Conservation (phyloP, 2,797 vertebrate genomes). For the Benthosema pterotum region DNA sequence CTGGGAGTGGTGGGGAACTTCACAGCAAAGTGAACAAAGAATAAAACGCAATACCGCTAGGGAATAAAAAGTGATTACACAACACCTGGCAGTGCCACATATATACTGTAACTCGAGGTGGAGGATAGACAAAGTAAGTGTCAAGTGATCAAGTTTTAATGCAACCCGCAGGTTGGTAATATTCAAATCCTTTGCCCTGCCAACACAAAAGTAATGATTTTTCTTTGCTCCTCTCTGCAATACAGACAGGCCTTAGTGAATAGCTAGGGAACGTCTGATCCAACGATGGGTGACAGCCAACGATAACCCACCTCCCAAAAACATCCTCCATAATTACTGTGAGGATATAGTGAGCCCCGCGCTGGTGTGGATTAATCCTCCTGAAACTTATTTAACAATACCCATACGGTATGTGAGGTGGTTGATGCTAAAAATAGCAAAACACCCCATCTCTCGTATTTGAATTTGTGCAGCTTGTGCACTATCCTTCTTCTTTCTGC, state of each 20-base stretch:
- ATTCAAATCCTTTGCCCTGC: slow-evolving; percentile 64
- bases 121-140: slow-evolving; percentile 6
- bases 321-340: slow-evolving; percentile 66
- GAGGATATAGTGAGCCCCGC: slow-evolving; percentile 60
- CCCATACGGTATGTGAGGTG: slow-evolving; percentile 47
- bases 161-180: slow-evolving; percentile 68
- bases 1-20: slow-evolving; percentile 55
- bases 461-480: slow-evolving; percentile 62
- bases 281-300: slow-evolving; percentile 72
- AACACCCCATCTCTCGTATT: slow-evolving; percentile 63
- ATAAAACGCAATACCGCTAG: slow-evolving; percentile 51
- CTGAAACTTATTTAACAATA: slow-evolving; percentile 55
- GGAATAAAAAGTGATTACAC: slow-evolving; percentile 57
- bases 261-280: slow-evolving; percentile 63
- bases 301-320: slow-evolving; percentile 52
- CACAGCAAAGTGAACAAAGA: slow-evolving; percentile 38
- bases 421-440: slow-evolving; percentile 70
- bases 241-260: slow-evolving; percentile 50
- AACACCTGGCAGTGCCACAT: slow-evolving; percentile 72
- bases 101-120: slow-evolving; percentile 47
- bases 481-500: slow-evolving; percentile 46
- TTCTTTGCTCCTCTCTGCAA: slow-evolving; percentile 45
- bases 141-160: slow-evolving; percentile 50
- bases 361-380: slow-evolving; percentile 68
- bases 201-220: slow-evolving; percentile 60